Percentiles rank a stretch among this genome's conserved stretches.
Evolutionary conservation across 2,888 invertebrate genomes (phyloP).

Genomic region (Megaustenia siamemsis): DNA sequence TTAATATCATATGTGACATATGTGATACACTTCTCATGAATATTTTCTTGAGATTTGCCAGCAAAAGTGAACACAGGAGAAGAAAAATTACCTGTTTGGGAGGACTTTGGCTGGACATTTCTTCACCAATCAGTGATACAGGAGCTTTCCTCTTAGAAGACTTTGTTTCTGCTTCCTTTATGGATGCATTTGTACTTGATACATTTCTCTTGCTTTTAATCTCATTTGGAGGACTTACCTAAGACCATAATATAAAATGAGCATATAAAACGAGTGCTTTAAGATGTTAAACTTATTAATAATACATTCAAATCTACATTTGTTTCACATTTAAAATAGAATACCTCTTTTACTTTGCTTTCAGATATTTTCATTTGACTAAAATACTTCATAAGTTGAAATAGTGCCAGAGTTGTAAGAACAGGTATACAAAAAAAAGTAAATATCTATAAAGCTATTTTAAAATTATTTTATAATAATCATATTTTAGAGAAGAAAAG

Average conservation of each 20-base stretch:
- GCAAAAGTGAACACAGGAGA: too few relatives aligned
- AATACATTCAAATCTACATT: background rate
- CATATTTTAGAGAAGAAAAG: too few relatives aligned
- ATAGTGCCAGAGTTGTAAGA: too few relatives aligned
- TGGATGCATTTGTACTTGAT: background rate
- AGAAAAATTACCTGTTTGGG: constrained; percentile 45
- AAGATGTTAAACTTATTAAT: background rate
- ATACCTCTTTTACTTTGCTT: background rate
- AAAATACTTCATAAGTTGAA: too few relatives aligned
- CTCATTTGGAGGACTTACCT: constrained; percentile 8
- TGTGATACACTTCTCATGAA: too few relatives aligned
- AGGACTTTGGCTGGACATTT: constrained; percentile 30
- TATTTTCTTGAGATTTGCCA: too few relatives aligned
- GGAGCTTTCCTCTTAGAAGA: constrained; percentile 39
- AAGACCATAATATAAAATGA: background rate
- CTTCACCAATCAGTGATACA: background rate
- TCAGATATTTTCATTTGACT: too few relatives aligned
- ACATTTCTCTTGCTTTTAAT: background rate
- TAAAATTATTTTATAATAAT: too few relatives aligned
- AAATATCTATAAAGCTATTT: too few relatives aligned
- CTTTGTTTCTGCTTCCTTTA: background rate
- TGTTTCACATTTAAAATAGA: too few relatives aligned
- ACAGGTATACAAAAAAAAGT: too few relatives aligned
- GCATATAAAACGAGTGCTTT: background rate
- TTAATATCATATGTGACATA: too few relatives aligned